These are phyloP conservation scores for Dromas ardeola DNA, from an alignment of 2,113 vertebrate species.

Conservation along the genomic window DNA sequence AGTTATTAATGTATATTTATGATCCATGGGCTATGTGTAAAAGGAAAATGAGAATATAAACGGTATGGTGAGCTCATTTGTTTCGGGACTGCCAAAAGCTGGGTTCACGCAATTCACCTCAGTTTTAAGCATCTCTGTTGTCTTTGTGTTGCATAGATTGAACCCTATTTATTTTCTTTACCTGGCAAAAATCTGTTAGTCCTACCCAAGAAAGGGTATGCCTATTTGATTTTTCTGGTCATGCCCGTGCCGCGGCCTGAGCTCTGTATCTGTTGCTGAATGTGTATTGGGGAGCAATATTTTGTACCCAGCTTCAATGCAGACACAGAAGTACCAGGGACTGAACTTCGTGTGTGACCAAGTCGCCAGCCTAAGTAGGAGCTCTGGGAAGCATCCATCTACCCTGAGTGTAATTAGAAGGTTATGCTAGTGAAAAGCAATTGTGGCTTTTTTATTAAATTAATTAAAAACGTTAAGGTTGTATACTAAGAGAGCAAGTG, in stretches of 20 bases:
- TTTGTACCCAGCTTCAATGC: background rate
- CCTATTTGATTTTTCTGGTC: background rate
- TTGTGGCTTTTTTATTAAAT: background rate
- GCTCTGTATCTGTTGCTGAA: background rate
- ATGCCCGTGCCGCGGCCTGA: background rate
- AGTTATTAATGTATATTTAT: conserved; percentile 70
- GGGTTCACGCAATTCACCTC: background rate
- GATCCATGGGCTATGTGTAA: conserved; percentile 45
- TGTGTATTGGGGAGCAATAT: background rate
- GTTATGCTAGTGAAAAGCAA: background rate
- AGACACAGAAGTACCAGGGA: background rate
- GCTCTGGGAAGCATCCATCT: background rate
- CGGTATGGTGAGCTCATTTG: conserved; percentile 30
- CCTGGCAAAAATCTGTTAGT: background rate
- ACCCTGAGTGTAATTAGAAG: background rate
- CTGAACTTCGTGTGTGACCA: background rate
- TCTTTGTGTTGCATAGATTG: background rate
- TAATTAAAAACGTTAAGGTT: background rate
- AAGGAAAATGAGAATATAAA: conserved; percentile 62
- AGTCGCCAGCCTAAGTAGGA: background rate
- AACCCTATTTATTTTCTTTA: background rate
- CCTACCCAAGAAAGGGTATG: background rate
- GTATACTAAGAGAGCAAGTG: background rate
- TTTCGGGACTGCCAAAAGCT: conserved; percentile 32
- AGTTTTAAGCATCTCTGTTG: background rate